These are phyloP conservation scores for Scyliorhinus canicula DNA, from an alignment of 2,797 vertebrate species.

Conservation along the genomic window DNA sequence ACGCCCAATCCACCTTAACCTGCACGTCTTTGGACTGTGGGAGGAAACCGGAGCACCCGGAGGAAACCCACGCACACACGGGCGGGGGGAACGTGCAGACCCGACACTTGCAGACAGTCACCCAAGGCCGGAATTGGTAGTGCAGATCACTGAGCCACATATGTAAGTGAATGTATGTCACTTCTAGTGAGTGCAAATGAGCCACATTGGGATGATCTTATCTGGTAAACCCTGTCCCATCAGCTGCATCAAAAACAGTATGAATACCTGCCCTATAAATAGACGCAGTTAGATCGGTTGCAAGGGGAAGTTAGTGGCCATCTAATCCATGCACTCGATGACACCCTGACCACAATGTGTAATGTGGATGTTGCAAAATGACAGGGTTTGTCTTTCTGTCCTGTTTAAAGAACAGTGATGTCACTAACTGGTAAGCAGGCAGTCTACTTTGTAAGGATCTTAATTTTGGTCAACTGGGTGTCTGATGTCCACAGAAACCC, in stretches of 20 bases:
- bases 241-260: not conserved
- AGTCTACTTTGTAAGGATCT: not conserved
- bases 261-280: not conserved
- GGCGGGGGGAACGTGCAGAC: no score
- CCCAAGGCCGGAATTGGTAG: no score
- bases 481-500: not conserved
- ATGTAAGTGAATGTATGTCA: not conserved
- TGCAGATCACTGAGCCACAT: no score
- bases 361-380: not conserved
- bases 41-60: no score
- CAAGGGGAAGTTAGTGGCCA: not conserved
- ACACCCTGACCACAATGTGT: not conserved
- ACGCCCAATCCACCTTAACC: no score
- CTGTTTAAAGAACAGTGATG: not conserved
- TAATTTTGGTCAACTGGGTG: not conserved
- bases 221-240: not conserved
- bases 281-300: not conserved
- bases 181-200: not conserved
- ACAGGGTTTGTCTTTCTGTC: not conserved
- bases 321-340: not conserved
- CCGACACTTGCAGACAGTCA: no score
- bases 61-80: no score
- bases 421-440: not conserved
- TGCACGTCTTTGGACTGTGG: no score
- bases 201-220: not conserved